phyloP scores from a whole-genome alignment of 2,113 vertebrate species.

The Cairina moschata region DNA sequence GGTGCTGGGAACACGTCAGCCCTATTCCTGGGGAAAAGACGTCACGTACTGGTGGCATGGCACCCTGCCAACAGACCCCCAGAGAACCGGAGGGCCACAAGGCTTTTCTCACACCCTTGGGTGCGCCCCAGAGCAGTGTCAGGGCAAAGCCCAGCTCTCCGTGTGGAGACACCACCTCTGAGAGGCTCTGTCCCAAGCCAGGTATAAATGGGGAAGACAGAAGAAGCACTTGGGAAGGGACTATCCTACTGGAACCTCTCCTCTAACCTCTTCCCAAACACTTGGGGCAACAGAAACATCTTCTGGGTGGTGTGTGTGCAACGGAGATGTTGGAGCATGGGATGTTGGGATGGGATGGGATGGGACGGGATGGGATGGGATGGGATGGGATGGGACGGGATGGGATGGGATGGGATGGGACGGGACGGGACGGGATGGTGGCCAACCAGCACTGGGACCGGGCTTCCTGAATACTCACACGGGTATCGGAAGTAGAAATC shows the following conservation, averaged over 20 bases:
- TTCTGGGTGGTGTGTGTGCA: neutral
- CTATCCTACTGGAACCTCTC: too few species aligned
- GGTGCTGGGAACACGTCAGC: conserved; percentile 14
- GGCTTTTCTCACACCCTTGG: neutral
- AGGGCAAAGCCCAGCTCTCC: neutral
- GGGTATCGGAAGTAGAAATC: conserved; percentile 98
- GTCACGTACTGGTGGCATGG: neutral
- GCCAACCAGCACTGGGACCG: neutral
- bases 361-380: neutral
- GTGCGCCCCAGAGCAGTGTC: neutral
- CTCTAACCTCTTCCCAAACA: too few species aligned
- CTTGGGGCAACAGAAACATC: neutral
- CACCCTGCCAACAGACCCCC: neutral
- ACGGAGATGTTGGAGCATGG: neutral
- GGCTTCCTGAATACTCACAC: conserved; percentile 84
- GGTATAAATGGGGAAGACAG: neutral
- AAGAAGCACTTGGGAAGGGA: neutral
- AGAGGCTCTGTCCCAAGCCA: neutral
- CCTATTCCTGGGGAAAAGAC: conserved; percentile 39
- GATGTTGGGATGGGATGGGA: neutral
- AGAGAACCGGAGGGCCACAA: neutral
- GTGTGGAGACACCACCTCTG: accelerated
- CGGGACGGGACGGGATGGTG: neutral
- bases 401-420: neutral
- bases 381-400: neutral